Evolutionary conservation across 2,888 invertebrate species (phyloP).

Genomic region (Caenorhabditis sp.): DNA sequence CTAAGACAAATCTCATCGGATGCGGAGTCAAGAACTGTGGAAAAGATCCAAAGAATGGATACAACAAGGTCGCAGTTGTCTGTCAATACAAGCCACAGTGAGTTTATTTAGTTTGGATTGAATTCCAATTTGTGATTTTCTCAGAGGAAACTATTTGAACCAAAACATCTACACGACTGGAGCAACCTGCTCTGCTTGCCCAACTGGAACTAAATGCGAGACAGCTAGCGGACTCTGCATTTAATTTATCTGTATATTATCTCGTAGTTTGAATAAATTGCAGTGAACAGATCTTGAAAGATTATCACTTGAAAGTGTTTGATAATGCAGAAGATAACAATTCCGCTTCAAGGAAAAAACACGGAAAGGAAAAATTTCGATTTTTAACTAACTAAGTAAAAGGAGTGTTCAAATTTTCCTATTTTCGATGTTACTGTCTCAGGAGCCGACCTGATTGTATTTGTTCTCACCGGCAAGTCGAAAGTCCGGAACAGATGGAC

Average conservation of each 20-base stretch:
- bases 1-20: conserved; percentile 47
- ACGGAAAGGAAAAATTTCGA: too few species aligned
- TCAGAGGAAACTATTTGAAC: conserved; percentile 57
- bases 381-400: too few species aligned
- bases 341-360: too few species aligned
- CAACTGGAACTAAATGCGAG: conserved; percentile 58
- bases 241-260: conserved; percentile 34
- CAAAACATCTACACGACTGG: conserved; percentile 55
- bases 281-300: neutral
- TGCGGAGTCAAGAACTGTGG: conserved; percentile 63
- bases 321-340: too few species aligned
- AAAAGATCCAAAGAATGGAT: conserved; percentile 41
- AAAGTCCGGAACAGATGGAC: too few species aligned
- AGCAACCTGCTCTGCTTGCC: conserved; percentile 55
- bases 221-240: conserved; percentile 41
- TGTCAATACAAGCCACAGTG: conserved; percentile 62
- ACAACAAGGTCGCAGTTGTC: conserved; percentile 51
- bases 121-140: neutral
- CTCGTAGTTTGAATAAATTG: conserved; percentile 3
- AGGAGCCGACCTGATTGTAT: too few species aligned
- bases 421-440: too few species aligned
- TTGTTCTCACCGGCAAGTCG: too few species aligned
- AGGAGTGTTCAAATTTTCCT: too few species aligned
- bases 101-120: neutral
- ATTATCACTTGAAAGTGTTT: too few species aligned